Evolutionary conservation across 2,888 invertebrate genomes (phyloP).

Genomic region (Phrixothrix hirtus): DNA sequence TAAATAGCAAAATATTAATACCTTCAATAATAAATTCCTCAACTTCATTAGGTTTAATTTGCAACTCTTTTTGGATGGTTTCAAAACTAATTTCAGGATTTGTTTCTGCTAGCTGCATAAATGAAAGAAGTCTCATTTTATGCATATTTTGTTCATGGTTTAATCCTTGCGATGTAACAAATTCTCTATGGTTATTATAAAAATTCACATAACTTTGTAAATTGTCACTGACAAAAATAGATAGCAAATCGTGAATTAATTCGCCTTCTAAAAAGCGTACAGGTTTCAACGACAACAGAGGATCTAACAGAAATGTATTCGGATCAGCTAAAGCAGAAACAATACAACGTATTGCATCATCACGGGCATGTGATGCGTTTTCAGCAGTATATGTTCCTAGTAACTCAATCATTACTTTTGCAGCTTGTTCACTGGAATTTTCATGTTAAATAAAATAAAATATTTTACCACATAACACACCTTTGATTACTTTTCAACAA

Average conservation of each 20-base stretch:
- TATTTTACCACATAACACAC: too few species aligned
- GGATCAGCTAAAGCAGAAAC: constrained; percentile 94
- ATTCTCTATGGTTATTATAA: constrained; percentile 90
- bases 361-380: constrained; percentile 94
- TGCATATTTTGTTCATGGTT: constrained; percentile 94
- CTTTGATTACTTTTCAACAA: constrained; percentile 83
- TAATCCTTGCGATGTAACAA: constrained; percentile 79
- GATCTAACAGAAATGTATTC: constrained; percentile 92
- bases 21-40: constrained; percentile 97
- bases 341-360: constrained; percentile 96
- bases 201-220: constrained; percentile 90
- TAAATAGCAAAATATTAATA: constrained; percentile 46
- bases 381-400: constrained; percentile 96
- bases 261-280: constrained; percentile 94
- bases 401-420: constrained; percentile 96
- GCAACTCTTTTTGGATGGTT: constrained; percentile 83
- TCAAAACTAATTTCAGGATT: constrained; percentile 92
- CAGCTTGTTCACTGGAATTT: constrained; percentile 77
- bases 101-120: constrained; percentile 96
- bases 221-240: constrained; percentile 94
- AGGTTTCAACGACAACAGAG: constrained; percentile 89
- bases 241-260: constrained; percentile 89
- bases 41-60: constrained; percentile 84
- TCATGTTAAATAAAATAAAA: too few species aligned
- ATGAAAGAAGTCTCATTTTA: constrained; percentile 95